phyloP scores from a whole-genome alignment of 1,140 invertebrate genomes.

The Formica exsecta region DNA sequence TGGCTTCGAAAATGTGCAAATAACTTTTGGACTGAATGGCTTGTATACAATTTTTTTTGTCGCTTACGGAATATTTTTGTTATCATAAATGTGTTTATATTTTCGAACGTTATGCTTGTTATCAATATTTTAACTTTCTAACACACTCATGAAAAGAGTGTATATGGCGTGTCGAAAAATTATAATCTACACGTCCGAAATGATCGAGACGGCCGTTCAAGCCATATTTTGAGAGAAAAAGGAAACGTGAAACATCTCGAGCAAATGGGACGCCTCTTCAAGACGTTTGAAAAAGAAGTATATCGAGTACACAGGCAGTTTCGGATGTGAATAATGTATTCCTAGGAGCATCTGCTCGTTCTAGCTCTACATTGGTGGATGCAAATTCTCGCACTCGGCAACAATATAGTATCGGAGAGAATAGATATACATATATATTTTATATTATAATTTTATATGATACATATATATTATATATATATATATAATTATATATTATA shows the following conservation, averaged over 20 bases:
- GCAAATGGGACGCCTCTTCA: slow-evolving; percentile 38
- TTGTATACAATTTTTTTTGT: neutral
- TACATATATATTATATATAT: neutral
- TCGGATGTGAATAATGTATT: slow-evolving; percentile 75
- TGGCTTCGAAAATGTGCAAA: slow-evolving; percentile 16
- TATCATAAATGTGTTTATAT: neutral
- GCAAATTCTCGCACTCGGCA: slow-evolving; percentile 23
- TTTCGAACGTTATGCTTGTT: neutral
- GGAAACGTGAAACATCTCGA: slow-evolving; percentile 12
- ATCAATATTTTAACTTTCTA: neutral
- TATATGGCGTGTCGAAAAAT: neutral
- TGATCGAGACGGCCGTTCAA: neutral
- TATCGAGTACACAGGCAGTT: slow-evolving; percentile 54
- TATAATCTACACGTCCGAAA: neutral
- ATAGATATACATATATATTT: neutral
- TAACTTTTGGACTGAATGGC: neutral
- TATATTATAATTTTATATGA: neutral
- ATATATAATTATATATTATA: no score
- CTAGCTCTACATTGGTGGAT: slow-evolving; percentile 60
- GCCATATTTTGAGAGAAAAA: neutral
- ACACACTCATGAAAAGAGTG: neutral
- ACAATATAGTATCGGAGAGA: neutral
- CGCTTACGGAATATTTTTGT: neutral
- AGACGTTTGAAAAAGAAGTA: slow-evolving; percentile 41
- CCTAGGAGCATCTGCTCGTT: slow-evolving; percentile 76